phyloP scores from a whole-genome alignment of 2,888 invertebrate species.

The Cephus runcator region DNA sequence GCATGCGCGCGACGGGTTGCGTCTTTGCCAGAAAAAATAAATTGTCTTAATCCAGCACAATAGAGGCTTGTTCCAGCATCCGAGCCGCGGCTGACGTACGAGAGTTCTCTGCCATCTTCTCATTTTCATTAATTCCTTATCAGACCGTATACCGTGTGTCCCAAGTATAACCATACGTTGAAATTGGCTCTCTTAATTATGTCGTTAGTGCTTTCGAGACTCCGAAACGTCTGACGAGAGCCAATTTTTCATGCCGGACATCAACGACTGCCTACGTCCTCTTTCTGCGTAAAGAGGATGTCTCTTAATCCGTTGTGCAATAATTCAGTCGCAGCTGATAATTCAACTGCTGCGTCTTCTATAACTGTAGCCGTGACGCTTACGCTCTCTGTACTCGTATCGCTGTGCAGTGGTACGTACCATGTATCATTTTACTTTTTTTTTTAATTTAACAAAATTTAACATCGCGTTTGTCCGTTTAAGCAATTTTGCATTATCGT shows the following conservation, averaged over 20 bases:
- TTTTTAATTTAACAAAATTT: too few species aligned
- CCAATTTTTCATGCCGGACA: not conserved
- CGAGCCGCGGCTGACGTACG: not conserved
- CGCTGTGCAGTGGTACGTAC: too few species aligned
- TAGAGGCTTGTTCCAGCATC: not conserved
- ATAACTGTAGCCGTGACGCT: not conserved
- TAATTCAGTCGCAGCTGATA: not conserved
- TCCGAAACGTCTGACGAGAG: not conserved
- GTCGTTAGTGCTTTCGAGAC: not conserved
- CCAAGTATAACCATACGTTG: not conserved
- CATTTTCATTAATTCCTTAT: not conserved
- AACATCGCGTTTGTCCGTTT: not conserved
- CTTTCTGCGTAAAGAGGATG: not conserved
- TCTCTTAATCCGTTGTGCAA: not conserved
- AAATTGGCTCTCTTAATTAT: not conserved
- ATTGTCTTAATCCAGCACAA: not conserved
- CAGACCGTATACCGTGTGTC: not conserved
- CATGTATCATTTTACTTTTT: too few species aligned
- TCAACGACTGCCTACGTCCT: not conserved
- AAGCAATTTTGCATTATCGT: not conserved
- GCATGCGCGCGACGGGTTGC: not conserved
- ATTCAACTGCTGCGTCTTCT: not conserved
- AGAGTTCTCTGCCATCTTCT: not conserved
- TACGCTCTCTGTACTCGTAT: too few species aligned
- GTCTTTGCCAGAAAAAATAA: not conserved